A percentile compares a stretch with the other conserved stretches of the same genome.
Conservation (phyloP, 2,888 invertebrate species). For the Fragum sueziense region DNA sequence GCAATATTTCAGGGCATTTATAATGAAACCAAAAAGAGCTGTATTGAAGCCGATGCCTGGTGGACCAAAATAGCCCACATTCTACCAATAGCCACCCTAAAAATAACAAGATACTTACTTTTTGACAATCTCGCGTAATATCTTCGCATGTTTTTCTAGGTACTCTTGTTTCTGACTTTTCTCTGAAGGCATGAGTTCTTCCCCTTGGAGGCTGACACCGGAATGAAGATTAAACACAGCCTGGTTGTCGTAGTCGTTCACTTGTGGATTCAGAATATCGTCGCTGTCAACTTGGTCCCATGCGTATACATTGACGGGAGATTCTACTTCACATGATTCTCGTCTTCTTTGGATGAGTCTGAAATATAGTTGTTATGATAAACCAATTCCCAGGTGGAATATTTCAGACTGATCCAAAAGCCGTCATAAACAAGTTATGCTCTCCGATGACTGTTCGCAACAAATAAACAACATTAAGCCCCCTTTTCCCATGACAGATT, state of each 20-base stretch:
- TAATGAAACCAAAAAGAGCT: too few species aligned
- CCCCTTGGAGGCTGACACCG: constrained; percentile 40
- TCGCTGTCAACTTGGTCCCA: constrained; percentile 74
- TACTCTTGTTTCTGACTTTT: constrained; percentile 32
- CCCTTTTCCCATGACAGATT: too few species aligned
- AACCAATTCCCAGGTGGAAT: not conserved
- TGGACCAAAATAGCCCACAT: too few species aligned
- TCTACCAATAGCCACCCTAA: too few species aligned
- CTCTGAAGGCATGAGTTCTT: constrained; percentile 22
- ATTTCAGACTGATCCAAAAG: not conserved
- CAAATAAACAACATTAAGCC: too few species aligned
- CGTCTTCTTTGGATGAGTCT: constrained; percentile 69
- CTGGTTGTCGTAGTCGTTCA: constrained; percentile 57
- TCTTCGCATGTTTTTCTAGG: constrained; percentile 55
- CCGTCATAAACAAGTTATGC: too few species aligned
- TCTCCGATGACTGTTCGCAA: too few species aligned
- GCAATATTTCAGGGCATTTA: too few species aligned
- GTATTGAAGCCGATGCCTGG: too few species aligned
- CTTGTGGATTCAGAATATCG: constrained; percentile 60
- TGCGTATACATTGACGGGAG: constrained; percentile 60
- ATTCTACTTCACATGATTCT: constrained; percentile 61
- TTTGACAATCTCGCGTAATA: constrained; percentile 58
- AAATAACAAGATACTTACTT: constrained; percentile 53
- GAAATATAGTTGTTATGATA: not conserved
- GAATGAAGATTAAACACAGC: constrained; percentile 66